phyloP scores from a whole-genome alignment of 2,797 vertebrate species.

The Pithecia hirsuta region DNA sequence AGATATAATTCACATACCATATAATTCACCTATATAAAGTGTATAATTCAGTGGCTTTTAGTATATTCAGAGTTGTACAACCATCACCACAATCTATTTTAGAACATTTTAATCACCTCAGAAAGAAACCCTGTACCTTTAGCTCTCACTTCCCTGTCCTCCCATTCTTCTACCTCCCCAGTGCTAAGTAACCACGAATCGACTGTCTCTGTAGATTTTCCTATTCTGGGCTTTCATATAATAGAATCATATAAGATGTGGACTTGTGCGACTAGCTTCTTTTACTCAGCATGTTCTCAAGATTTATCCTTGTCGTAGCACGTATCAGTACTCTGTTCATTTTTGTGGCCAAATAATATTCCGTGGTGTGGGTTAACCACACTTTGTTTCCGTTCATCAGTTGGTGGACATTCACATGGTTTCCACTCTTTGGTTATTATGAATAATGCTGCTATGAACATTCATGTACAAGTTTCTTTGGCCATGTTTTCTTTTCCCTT shows the following conservation, averaged over 20 bases:
- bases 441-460: background rate
- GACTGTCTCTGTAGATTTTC: background rate
- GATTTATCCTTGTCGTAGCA: background rate
- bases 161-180: background rate
- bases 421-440: background rate
- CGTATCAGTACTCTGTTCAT: background rate
- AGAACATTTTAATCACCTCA: slow-evolving; percentile 1
- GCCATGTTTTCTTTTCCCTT: background rate
- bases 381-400: background rate
- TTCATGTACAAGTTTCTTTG: background rate
- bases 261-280: background rate
- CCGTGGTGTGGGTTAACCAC: background rate
- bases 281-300: background rate
- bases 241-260: background rate
- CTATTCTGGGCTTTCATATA: background rate
- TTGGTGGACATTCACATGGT: background rate
- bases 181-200: background rate
- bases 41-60: background rate
- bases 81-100: background rate
- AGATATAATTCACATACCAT: background rate
- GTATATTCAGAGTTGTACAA: background rate
- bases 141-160: background rate
- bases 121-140: background rate
- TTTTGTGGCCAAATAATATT: background rate
- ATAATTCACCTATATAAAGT: slow-evolving; percentile 4